These are phyloP conservation scores for Triplophysa tibetana DNA, from an alignment of 2,113 vertebrate species.

Conservation along the genomic window DNA sequence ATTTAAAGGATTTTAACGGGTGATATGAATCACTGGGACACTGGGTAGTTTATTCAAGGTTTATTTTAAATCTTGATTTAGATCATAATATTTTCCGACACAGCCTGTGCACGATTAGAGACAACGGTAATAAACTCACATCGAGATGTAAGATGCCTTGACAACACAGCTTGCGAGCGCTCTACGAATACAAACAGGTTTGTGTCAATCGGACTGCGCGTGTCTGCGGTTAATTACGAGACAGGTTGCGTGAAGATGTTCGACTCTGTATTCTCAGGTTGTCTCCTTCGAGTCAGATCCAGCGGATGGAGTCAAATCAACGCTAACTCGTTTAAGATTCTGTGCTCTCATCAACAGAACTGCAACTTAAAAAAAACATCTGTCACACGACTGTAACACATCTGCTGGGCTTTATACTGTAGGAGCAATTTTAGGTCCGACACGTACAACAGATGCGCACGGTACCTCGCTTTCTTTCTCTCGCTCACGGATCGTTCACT, in stretches of 20 bases:
- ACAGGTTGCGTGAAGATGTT: conserved; percentile 15
- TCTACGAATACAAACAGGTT: neutral
- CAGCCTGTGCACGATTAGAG: neutral
- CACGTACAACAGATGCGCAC: conserved; percentile 24
- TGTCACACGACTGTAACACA: conserved; percentile 8
- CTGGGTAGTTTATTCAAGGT: neutral
- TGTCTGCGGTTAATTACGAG: conserved; percentile 14
- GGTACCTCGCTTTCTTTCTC: conserved; percentile 1
- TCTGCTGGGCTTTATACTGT: conserved; percentile 19
- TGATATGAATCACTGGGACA: neutral
- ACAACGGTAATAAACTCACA: neutral
- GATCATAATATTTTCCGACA: neutral
- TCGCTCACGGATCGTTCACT: conserved; percentile 19
- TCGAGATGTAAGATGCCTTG: neutral
- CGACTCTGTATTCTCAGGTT: conserved; percentile 6
- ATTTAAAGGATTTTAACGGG: neutral
- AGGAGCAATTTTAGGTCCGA: conserved; percentile 7
- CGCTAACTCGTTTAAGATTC: conserved; percentile 5
- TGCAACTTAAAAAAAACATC: neutral
- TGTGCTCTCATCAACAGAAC: conserved; percentile 1
- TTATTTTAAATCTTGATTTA: conserved; percentile 5
- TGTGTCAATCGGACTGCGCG: neutral
- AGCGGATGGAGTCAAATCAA: neutral
- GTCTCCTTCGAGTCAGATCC: neutral
- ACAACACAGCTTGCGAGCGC: neutral